Evolutionary conservation across 2,888 invertebrate species (phyloP), one percentile per base, ranked within the genome.

Genomic region (Drosophila niveifrons): DNA sequence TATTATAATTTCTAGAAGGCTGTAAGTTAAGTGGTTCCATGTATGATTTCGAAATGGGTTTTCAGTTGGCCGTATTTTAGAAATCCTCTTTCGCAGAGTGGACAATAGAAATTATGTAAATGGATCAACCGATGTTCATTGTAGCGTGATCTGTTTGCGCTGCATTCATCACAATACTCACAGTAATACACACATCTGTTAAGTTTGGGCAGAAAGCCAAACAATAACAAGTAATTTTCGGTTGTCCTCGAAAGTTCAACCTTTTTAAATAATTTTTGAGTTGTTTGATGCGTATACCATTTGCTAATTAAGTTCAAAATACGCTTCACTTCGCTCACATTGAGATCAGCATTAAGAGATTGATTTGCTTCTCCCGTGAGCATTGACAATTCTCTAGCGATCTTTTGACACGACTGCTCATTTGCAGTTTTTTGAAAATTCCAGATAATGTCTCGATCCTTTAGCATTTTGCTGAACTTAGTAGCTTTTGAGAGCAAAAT

Each of bases 131-230:
- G 75, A 76, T 90, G 90, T 3, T 57, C 70, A 17, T 58, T 67
- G 57, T 82, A 90, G 53, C 50, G 57, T 1, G 58, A 9, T 23
- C 78, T 80, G 15, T 56, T 55, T 11, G n/a, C 51, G n/a, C 69
- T 78, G 46, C 17, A 59, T 13, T 80, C 67, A 0, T 77, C 62
- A 18, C 90, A 90, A 39, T 64, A 76, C n/a, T 90, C 89, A 48
- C 90, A 90, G 50, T 73, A 81, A 43, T 67, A 84, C 0, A 61
- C 10, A 41, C 69, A 78, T 10, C 66, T 70, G 23, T 57, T 73
- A 3, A 73, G 55, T n/a, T 75, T 82, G 3, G 90, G 80, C 18
- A 90, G 51, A 56, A 62, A 90, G 1, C 29, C 15, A 50, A 90
- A 89, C 10, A 82, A 47, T 1, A 65, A 28, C 7, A 90, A 52